Percentiles rank a stretch among this genome's conserved stretches.
These are phyloP conservation scores for Ophion costatus DNA, from an alignment of 2,888 invertebrate species.

Conservation along the genomic window DNA sequence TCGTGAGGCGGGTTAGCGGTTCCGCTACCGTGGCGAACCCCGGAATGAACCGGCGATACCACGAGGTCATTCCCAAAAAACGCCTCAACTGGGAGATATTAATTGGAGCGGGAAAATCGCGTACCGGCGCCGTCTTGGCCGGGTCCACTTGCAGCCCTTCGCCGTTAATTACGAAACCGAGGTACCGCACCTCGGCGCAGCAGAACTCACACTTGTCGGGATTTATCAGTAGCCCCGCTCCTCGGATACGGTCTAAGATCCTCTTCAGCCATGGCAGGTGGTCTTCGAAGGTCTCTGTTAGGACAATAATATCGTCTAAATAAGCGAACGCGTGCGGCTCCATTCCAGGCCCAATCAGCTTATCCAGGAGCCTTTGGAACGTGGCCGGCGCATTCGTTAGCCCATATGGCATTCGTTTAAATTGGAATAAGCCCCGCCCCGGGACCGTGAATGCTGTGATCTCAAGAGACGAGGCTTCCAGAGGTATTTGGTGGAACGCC, in stretches of 20 bases:
- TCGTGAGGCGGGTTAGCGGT: neutral
- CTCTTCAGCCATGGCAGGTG: neutral
- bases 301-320: neutral
- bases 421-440: neutral
- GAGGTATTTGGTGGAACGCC: constrained; percentile 15
- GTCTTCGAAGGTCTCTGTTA: neutral
- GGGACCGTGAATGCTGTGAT: neutral
- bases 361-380: neutral
- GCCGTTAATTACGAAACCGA: too few relatives aligned
- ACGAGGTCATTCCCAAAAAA: constrained; percentile 31
- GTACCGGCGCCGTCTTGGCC: neutral
- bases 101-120: neutral
- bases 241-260: neutral
- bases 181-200: neutral
- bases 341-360: neutral
- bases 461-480: neutral
- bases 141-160: too few relatives aligned
- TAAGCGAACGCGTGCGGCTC: neutral
- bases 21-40: neutral
- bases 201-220: neutral
- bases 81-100: neutral
- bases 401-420: constrained; percentile 2
- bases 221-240: neutral
- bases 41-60: constrained; percentile 21
- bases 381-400: neutral